phyloP scores from a whole-genome alignment of 2,797 vertebrate species.

The Chrysocyon brachyurus region DNA sequence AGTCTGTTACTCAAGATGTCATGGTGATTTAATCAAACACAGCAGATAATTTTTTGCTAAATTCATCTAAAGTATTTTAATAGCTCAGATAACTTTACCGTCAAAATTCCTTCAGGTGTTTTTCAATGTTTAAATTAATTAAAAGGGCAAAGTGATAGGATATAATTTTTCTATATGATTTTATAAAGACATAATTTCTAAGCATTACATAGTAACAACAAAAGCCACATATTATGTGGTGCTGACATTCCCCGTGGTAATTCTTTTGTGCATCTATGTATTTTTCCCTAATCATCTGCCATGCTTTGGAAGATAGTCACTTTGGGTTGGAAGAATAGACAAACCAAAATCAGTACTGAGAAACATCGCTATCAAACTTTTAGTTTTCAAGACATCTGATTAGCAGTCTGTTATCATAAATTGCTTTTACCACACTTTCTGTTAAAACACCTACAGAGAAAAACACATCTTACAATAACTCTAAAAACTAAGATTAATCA shows the following conservation, averaged over 20 bases:
- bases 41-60: neutral
- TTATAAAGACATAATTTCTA: neutral
- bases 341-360: neutral
- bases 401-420: neutral
- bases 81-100: neutral
- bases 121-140: neutral
- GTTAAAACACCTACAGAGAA: conserved; percentile 22
- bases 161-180: neutral
- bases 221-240: neutral
- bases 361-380: neutral
- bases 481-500: neutral
- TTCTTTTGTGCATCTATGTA: neutral
- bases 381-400: neutral
- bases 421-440: neutral
- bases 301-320: neutral
- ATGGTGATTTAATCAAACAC: neutral
- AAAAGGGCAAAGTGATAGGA: neutral
- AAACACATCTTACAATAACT: neutral
- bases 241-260: neutral
- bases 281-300: neutral
- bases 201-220: neutral
- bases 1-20: neutral
- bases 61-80: neutral
- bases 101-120: neutral
- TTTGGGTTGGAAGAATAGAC: neutral